Conservation (phyloP, 2,113 vertebrate species). For the Chaetura pelagica region DNA sequence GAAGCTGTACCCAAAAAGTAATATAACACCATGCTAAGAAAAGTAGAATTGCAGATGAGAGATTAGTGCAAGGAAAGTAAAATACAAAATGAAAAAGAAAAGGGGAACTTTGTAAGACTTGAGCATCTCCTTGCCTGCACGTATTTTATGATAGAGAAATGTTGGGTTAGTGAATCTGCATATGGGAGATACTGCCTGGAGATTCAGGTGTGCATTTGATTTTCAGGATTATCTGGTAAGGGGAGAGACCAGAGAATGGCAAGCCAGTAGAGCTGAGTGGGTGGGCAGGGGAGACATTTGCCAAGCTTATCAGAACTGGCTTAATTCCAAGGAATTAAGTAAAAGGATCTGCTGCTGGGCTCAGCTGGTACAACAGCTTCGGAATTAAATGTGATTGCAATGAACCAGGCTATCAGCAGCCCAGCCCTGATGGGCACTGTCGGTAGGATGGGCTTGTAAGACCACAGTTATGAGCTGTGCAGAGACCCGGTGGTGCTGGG, state of each 20-base stretch:
- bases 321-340: neutral
- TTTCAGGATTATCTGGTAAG: neutral
- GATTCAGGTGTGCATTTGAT: neutral
- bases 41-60: neutral
- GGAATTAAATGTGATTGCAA: too few species aligned
- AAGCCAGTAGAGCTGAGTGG: neutral
- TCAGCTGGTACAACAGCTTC: neutral
- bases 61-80: neutral
- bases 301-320: neutral
- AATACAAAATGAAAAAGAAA: neutral
- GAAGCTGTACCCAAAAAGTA: neutral
- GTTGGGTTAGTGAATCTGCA: neutral
- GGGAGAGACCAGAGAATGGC: neutral
- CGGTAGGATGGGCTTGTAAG: neutral
- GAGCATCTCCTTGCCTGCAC: neutral
- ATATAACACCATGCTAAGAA: neutral
- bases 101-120: neutral
- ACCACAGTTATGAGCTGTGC: rapidly evolving
- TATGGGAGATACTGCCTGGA: neutral
- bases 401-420: neutral
- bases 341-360: neutral
- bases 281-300: neutral
- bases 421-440: neutral
- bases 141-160: neutral
- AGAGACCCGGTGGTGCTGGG: too few species aligned